Percentiles rank a stretch among this genome's conserved stretches.
Conservation (phyloP, 2,797 vertebrate species). For the Nyctibius grandis region DNA sequence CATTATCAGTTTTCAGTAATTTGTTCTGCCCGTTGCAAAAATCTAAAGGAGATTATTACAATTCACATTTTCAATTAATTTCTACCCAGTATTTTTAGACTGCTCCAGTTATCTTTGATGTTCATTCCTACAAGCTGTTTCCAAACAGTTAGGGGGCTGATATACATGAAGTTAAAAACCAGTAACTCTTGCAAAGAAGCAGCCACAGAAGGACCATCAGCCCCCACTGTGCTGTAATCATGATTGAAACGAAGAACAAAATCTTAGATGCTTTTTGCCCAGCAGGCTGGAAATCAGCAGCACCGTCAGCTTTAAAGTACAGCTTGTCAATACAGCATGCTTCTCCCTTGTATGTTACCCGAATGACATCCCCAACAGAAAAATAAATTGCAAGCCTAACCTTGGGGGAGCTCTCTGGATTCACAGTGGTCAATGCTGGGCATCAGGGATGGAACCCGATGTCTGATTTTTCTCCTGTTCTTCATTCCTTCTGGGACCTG, state of each 20-base stretch:
- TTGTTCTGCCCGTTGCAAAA: not conserved
- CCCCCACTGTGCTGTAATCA: not conserved
- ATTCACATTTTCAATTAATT: not conserved
- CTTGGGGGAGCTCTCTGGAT: not conserved
- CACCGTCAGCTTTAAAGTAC: not conserved
- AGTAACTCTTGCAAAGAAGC: not conserved
- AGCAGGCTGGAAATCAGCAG: not conserved
- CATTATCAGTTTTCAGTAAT: not conserved
- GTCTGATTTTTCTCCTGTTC: not conserved
- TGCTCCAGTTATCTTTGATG: not conserved
- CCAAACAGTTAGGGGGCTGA: not conserved
- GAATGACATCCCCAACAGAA: not conserved
- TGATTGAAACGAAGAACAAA: not conserved
- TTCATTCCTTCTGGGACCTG: not conserved
- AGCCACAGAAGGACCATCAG: not conserved
- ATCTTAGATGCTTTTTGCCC: not conserved
- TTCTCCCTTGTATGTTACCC: not conserved
- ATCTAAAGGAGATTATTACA: not conserved
- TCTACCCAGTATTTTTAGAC: not conserved
- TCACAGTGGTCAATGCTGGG: not conserved
- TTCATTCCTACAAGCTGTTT: not conserved
- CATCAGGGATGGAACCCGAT: not conserved
- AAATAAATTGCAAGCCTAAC: not conserved
- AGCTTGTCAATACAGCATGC: not conserved
- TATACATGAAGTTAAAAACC: not conserved